phyloP scores from a whole-genome alignment of 2,888 invertebrate genomes.

The Pterobdella sp. region DNA sequence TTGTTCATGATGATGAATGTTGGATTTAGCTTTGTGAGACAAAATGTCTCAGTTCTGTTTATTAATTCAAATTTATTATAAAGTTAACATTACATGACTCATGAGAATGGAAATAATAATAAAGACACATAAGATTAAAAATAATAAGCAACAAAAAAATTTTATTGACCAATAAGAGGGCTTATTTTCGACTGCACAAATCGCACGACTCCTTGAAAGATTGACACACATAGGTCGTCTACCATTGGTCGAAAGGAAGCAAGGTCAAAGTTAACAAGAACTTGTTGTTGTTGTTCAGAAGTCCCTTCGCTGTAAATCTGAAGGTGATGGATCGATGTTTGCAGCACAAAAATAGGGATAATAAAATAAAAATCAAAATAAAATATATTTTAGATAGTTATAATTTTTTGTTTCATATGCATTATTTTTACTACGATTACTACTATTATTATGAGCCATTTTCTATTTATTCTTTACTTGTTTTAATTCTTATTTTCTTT shows the following conservation, averaged over 20 bases:
- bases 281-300: conserved; percentile 82
- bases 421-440: too few species aligned
- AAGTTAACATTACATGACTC: too few species aligned
- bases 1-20: background rate
- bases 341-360: background rate
- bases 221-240: conserved; percentile 73
- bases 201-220: conserved; percentile 64
- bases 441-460: too few species aligned
- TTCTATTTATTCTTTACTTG: too few species aligned
- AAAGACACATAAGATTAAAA: background rate
- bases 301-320: conserved; percentile 78
- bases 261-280: conserved; percentile 82
- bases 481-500: too few species aligned
- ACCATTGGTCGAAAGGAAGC: conserved; percentile 79
- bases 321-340: conserved; percentile 36
- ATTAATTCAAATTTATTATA: too few species aligned
- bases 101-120: too few species aligned
- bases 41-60: too few species aligned
- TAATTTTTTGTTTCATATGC: too few species aligned
- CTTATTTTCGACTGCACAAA: conserved; percentile 64
- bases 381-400: too few species aligned
- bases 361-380: background rate
- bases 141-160: background rate
- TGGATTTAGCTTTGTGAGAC: background rate
- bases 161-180: conserved; percentile 60